Percentiles rank a stretch among this genome's conserved stretches.
Evolutionary conservation across 1,140 invertebrate species (phyloP).

Genomic region (Diorhabda sublineata): DNA sequence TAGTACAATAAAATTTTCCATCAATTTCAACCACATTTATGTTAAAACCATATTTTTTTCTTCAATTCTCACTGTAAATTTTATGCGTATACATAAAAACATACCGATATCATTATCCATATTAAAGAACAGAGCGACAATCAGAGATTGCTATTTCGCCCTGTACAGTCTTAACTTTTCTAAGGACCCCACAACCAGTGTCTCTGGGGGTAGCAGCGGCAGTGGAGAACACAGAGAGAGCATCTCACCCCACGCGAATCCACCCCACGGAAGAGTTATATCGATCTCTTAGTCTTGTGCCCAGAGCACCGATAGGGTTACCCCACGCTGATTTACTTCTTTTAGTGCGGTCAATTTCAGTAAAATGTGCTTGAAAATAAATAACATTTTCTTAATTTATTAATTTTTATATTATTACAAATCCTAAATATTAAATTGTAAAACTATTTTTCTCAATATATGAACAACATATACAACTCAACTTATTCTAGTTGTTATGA

Average conservation of each 20-base stretch:
- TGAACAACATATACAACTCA: no score
- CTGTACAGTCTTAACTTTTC: constrained; percentile 10
- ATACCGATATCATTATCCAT: neutral
- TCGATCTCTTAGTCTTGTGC: constrained; percentile 47
- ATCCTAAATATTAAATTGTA: no score
- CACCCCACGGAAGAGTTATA: constrained; percentile 50
- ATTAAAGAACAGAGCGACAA: no score
- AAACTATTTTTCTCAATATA: no score
- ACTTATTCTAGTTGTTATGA: no score
- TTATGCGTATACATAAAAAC: neutral
- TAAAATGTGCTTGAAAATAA: no score
- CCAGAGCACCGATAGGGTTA: constrained; percentile 46
- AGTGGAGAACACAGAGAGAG: constrained; percentile 25
- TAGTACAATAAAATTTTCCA: neutral
- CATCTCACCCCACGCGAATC: constrained; percentile 41
- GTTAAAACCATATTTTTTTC: no score
- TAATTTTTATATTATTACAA: no score
- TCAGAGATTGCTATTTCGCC: neutral
- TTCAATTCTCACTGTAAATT: neutral
- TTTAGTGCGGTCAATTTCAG: constrained; percentile 4
- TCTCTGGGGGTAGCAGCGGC: constrained; percentile 18
- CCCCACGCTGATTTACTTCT: constrained; percentile 37
- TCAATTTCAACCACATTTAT: neutral
- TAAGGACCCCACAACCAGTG: constrained; percentile 8
- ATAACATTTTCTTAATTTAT: no score